Evolutionary conservation across 2,113 vertebrate species (phyloP), one percentile per base, ranked within the genome.

Genomic region (Callorhinus ursinus): DNA sequence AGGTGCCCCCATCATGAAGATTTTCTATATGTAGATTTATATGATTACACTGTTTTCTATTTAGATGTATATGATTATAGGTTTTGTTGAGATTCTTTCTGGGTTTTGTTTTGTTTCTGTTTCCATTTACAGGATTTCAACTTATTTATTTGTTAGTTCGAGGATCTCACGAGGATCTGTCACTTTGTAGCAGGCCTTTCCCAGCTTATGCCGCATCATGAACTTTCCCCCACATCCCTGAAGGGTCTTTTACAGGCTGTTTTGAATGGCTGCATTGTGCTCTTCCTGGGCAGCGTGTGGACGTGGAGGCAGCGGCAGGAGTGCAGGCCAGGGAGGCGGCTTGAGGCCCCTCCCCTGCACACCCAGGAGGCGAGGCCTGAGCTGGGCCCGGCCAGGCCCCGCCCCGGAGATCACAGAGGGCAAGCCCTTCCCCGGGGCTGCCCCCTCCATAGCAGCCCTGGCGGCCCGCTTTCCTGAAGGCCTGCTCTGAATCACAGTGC

Each of bases 251-350:
- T 4, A 49, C 61, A 26, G 9, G 1, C 1, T 16, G 76, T 67
- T 67, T n/a, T 83, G 59, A 74, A 57, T 51, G 77, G 80, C 84
- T 3, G n/a, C 42, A 42, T 46, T 26, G n/a, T 15, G 16, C 24
- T 4, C 0, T 0, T 3, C 24, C 61, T 18, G 53, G 31, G 65
- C 24, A 36, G n/a, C 16, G 5, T 31, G 31, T 8, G 33, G 46
- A 49, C 21, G n/a, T 0, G 16, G 7, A 2, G 24, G 51, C 10
- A 15, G 71, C 59, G 22, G 4, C 79, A n/a, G 42, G 6, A 15
- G 24, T 1, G 2, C 0, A 0, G 0, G n/a, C 26, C 0, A 4
- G 15, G 31, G 22, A 9, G 1, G 0, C 8, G 49, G 81, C 39
- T 4, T 49, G 89, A 14, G 28, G 69, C 12, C 61, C 0, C 5